These are phyloP conservation scores for Netelia virgata DNA, from an alignment of 2,888 invertebrate species.

Conservation along the genomic window DNA sequence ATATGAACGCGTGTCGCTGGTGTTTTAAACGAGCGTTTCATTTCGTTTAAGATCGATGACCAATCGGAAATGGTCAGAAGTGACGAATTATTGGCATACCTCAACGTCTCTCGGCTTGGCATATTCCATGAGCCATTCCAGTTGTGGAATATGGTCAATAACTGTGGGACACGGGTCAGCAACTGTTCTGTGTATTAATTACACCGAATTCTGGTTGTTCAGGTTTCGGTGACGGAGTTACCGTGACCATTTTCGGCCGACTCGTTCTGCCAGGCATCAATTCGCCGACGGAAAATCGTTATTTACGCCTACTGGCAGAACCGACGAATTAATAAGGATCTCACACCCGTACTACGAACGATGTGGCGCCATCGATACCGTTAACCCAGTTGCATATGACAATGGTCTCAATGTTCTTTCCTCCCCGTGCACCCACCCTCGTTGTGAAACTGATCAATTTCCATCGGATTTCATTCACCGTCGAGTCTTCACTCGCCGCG, in stretches of 20 bases:
- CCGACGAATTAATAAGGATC: slow-evolving; percentile 27
- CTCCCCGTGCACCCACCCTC: not conserved
- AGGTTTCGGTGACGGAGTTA: not conserved
- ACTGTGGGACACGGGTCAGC: no score
- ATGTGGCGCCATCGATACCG: slow-evolving; percentile 9
- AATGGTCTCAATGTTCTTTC: not conserved
- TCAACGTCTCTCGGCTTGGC: not conserved
- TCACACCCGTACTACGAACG: not conserved
- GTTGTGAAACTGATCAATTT: slow-evolving; percentile 4
- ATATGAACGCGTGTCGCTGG: no score
- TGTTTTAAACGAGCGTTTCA: not conserved
- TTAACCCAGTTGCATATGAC: slow-evolving; percentile 41
- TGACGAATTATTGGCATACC: not conserved
- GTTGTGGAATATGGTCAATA: no score
- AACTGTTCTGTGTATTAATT: not conserved
- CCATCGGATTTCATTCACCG: slow-evolving; percentile 19
- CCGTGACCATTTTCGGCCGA: not conserved
- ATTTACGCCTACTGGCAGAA: slow-evolving; percentile 29
- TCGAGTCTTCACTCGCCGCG: slow-evolving; percentile 8
- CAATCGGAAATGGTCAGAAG: not conserved
- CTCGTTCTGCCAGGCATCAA: slow-evolving; percentile 8
- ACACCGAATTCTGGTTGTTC: not conserved
- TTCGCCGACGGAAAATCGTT: slow-evolving; percentile 70
- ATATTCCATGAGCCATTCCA: no score
- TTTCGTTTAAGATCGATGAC: not conserved